phyloP scores from a whole-genome alignment of 2,797 vertebrate genomes.

The Scolopax rusticola region DNA sequence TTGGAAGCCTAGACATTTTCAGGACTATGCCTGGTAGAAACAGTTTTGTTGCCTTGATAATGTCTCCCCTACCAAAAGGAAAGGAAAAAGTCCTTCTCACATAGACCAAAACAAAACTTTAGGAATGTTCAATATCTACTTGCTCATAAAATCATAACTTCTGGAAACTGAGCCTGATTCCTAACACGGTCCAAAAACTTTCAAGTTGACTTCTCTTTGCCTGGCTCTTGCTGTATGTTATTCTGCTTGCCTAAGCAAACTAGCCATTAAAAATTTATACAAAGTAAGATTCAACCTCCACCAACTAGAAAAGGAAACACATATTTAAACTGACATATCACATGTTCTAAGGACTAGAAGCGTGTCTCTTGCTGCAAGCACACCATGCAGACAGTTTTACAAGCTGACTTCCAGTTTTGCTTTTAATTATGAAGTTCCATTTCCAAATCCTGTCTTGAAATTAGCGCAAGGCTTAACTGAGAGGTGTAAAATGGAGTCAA shows the following conservation, averaged over 20 bases:
- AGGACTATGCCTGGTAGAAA: not conserved
- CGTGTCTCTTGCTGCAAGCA: not conserved
- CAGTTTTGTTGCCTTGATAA: not conserved
- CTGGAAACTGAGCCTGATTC: not conserved
- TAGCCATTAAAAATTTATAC: not conserved
- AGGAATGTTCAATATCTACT: not conserved
- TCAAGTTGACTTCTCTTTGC: not conserved
- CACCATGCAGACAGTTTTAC: not conserved
- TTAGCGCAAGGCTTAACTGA: not conserved
- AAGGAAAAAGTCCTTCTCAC: not conserved
- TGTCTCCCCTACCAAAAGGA: not conserved
- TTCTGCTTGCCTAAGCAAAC: conserved; percentile 6
- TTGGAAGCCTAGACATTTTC: conserved; percentile 5
- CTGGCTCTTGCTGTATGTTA: not conserved
- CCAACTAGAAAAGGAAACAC: not conserved
- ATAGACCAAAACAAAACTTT: not conserved
- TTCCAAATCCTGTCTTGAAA: conserved; percentile 4
- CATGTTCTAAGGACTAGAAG: not conserved
- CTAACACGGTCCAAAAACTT: not conserved
- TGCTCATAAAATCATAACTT: not conserved
- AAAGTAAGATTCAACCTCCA: not conserved
- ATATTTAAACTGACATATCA: not conserved
- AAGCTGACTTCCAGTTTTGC: not conserved
- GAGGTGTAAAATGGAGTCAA: not conserved
- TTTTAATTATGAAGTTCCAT: not conserved